These are phyloP conservation scores for Ursus arctos DNA, from an alignment of 2,113 vertebrate genomes.

Conservation along the genomic window DNA sequence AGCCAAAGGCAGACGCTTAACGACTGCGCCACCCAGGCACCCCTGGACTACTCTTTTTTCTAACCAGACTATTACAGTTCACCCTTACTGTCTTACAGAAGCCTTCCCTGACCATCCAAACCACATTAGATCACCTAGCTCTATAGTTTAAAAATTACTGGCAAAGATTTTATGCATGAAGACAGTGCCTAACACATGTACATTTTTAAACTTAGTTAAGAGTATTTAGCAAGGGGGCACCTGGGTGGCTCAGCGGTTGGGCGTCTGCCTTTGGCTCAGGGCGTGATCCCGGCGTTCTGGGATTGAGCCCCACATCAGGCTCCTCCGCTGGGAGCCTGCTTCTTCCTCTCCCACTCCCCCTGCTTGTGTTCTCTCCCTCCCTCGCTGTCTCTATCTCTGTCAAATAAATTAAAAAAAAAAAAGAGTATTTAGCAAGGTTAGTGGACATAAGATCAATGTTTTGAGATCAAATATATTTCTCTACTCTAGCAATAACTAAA, in stretches of 20 bases:
- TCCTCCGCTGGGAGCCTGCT: no score
- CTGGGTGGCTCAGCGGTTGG: no score
- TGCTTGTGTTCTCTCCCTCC: no score
- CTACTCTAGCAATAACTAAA: not conserved
- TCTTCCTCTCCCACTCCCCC: no score
- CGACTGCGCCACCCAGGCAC: no score
- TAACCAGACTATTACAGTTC: not conserved
- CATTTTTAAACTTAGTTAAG: conserved; percentile 36
- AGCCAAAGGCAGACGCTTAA: no score
- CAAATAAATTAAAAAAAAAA: no score
- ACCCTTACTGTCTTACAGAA: not conserved
- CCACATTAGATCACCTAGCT: not conserved
- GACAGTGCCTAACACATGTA: not conserved
- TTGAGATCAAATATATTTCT: conserved; percentile 5
- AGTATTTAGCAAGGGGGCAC: not conserved
- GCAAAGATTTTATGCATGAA: not conserved
- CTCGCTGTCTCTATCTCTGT: no score
- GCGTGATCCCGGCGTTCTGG: no score
- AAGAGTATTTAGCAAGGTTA: not conserved
- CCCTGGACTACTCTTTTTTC: not conserved
- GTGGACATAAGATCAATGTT: not conserved
- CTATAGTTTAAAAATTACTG: not conserved
- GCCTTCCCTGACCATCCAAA: not conserved
- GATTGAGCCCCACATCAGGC: no score
- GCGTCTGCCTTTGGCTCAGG: no score